Evolutionary conservation across 2,888 invertebrate species (phyloP).

Genomic region (Patella pellucida): DNA sequence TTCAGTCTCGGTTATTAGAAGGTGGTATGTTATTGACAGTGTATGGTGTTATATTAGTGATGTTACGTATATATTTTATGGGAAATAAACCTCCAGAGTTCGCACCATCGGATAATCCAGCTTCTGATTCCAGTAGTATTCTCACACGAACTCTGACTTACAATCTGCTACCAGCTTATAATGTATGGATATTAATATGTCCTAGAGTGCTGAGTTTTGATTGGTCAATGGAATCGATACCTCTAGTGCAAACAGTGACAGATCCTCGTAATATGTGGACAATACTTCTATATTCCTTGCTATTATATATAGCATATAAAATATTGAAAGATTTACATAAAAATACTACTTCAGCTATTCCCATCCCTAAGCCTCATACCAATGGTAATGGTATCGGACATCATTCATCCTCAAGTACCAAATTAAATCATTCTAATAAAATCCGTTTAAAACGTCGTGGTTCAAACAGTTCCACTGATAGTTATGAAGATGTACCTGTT

Average conservation of each 20-base stretch:
- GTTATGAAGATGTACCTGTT: conserved; percentile 35
- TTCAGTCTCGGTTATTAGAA: conserved; percentile 47
- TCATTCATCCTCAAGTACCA: conserved; percentile 23
- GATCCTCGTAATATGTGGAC: conserved; percentile 87
- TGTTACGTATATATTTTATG: conserved; percentile 84
- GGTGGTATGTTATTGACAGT: conserved; percentile 74
- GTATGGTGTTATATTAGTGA: conserved; percentile 80
- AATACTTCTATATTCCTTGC: conserved; percentile 79
- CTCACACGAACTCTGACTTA: conserved; percentile 90
- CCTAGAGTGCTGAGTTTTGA: conserved; percentile 94
- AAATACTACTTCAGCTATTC: background rate
- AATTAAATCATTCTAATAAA: conserved; percentile 14
- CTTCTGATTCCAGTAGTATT: conserved; percentile 86
- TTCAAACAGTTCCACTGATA: conserved; percentile 47
- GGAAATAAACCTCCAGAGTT: conserved; percentile 82
- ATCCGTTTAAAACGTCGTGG: conserved; percentile 21
- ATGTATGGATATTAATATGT: conserved; percentile 87
- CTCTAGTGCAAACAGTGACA: conserved; percentile 82
- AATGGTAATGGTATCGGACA: conserved; percentile 54
- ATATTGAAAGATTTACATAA: conserved; percentile 46
- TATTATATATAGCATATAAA: conserved; percentile 51
- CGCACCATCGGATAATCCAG: conserved; percentile 95
- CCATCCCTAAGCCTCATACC: conserved; percentile 33
- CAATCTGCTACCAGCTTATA: conserved; percentile 90
- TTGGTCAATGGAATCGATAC: conserved; percentile 98